phyloP scores from a whole-genome alignment of 2,888 invertebrate genomes.

The Plemyria rubiginata region DNA sequence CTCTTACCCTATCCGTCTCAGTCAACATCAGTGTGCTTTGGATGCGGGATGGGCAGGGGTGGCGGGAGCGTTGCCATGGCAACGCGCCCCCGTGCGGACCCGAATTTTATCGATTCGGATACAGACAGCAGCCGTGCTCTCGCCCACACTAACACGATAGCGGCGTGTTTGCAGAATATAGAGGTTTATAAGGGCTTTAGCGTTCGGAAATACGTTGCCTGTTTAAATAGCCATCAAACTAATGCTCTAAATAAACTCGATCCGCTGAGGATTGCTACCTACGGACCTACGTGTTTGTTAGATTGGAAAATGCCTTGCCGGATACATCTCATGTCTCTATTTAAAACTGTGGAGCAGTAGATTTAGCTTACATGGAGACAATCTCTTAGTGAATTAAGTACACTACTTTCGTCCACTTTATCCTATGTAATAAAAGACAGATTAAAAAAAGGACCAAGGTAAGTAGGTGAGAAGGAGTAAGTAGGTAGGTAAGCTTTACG shows the following conservation, averaged over 20 bases:
- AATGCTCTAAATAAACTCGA: constrained; percentile 40
- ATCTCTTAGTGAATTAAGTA: no score
- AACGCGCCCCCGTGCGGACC: constrained; percentile 81
- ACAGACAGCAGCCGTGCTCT: constrained; percentile 80
- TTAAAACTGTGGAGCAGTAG: neutral
- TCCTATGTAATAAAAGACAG: no score
- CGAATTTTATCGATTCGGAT: constrained; percentile 84
- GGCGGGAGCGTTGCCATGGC: constrained; percentile 71
- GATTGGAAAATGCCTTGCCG: constrained; percentile 36
- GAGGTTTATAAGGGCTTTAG: constrained; percentile 72
- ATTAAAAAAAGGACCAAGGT: no score
- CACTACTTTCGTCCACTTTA: no score
- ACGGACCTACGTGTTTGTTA: constrained; percentile 48
- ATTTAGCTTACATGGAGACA: no score
- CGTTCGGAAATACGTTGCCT: constrained; percentile 24
- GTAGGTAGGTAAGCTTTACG: no score
- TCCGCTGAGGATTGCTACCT: constrained; percentile 52
- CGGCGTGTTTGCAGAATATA: constrained; percentile 80
- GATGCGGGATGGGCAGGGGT: constrained; percentile 62
- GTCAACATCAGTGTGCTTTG: constrained; percentile 82
- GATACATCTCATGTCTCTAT: constrained; percentile 22
- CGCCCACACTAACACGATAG: constrained; percentile 75
- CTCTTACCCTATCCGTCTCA: constrained; percentile 85
- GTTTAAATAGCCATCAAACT: constrained; percentile 21
- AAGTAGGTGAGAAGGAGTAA: no score